Evolutionary conservation across 2,888 invertebrate species (phyloP), one percentile per base, ranked within the genome.

Genomic region (Bhutanitis thaidina): DNA sequence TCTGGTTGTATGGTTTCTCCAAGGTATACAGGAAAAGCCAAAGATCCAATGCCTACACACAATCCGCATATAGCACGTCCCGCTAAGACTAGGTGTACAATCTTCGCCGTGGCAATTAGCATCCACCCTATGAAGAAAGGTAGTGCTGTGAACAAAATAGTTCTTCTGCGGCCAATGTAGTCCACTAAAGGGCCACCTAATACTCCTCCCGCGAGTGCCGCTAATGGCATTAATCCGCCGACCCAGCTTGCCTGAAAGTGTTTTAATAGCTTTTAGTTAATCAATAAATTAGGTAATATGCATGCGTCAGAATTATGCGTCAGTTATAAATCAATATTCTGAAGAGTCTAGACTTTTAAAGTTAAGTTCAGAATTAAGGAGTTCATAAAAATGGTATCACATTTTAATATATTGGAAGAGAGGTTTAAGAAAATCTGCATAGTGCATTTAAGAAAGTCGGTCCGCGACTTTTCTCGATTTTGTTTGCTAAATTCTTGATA

Each of bases 1-100:
- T 97, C 96, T 1, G 97, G 95, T 72, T 98, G 97, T 34, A 98
- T 93, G 0, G 97, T 95, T 88, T 98, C 98, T 7, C 97, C 97
- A 34, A 98, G 91, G 75, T 98, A 98, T 1, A 98, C 96, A 0
- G 98, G 98, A 60, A 96, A 91, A 14, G 95, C 94, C 1, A 98
- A 91, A 0, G 97, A 97, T 0, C 96, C 94, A 50, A 98, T 91
- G 13, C 97, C 97, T 30, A 96, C 96, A 73, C 97, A 96, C 63
- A 96, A 91, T 7, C 98, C 98, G 54, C 96, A 94, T 52, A 98
- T 78, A 0, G 93, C 92, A 56, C 98, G 92, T 8, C 97, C 98
- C 15, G 91, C 82, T 57, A 96, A 91, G 32, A 98, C 91, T 88
- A 95, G 92, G 56, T 91, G 87, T 16, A 96, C 91, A 59, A 93